Evolutionary conservation across 2,113 vertebrate genomes (phyloP).

Genomic region (Oreochromis tanganicae): DNA sequence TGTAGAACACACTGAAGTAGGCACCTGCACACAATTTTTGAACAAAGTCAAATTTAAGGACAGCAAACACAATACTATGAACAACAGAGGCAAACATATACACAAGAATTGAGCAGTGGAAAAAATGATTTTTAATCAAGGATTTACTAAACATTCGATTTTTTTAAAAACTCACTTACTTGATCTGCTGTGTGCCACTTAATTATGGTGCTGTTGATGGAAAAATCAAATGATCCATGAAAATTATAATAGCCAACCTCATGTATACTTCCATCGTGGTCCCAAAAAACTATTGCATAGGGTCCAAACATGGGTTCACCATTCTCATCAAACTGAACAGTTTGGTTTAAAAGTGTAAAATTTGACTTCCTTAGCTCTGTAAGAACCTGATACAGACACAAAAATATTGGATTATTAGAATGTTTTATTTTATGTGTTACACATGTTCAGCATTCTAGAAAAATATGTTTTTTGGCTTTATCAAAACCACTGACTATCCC

Average conservation of each 20-base stretch:
- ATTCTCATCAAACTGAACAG: conserved; percentile 67
- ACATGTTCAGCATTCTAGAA: no score
- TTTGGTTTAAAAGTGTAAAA: conserved; percentile 71
- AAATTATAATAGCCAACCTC: neutral
- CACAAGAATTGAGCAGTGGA: neutral
- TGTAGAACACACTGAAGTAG: conserved; percentile 28
- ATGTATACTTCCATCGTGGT: neutral
- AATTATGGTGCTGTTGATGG: neutral
- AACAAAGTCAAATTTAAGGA: neutral
- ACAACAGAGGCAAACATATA: neutral
- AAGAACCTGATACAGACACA: neutral
- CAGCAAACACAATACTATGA: neutral
- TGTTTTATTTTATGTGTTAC: no score
- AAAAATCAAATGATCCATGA: neutral
- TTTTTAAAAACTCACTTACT: neutral
- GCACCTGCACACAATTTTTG: conserved; percentile 7
- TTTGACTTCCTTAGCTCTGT: conserved; percentile 66
- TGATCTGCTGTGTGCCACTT: conserved; percentile 62
- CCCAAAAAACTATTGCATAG: conserved; percentile 77
- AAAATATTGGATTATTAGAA: neutral
- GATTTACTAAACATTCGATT: no score
- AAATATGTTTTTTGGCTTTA: no score
- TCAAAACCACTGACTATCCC: no score
- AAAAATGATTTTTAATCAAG: no score
- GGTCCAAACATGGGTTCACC: conserved; percentile 66